Conservation (phyloP, 2,797 vertebrate genomes). For the Lithobates pipiens region DNA sequence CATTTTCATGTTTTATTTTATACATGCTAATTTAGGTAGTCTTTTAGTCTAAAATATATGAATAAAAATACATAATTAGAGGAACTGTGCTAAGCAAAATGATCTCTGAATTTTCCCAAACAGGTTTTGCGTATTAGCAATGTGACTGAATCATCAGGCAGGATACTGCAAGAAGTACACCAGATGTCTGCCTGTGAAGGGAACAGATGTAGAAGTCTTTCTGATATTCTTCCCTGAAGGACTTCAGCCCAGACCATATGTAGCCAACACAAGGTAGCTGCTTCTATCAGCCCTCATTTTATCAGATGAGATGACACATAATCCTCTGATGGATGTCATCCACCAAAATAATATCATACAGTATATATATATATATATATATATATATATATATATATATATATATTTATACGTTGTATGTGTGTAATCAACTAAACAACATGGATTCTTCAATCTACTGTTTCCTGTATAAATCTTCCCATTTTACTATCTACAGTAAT, state of each 20-base stretch:
- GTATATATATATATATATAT: not conserved
- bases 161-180: slow-evolving; percentile 44
- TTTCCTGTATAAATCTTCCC: no score
- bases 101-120: slow-evolving; percentile 18
- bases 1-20: no score
- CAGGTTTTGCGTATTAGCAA: slow-evolving; percentile 47
- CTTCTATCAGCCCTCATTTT: slow-evolving; percentile 33
- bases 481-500: no score
- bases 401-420: not conserved
- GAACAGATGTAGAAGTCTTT: slow-evolving; percentile 56
- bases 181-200: slow-evolving; percentile 54
- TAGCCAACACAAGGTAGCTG: slow-evolving; percentile 46
- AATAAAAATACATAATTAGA: not conserved
- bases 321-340: slow-evolving; percentile 14
- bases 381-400: not conserved
- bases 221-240: slow-evolving; percentile 51
- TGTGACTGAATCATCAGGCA: slow-evolving; percentile 44
- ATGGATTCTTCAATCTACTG: no score
- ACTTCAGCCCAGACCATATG: slow-evolving; percentile 54
- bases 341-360: not conserved
- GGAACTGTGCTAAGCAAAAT: slow-evolving; percentile 21
- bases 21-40: no score
- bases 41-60: not conserved
- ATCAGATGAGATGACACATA: slow-evolving; percentile 25
- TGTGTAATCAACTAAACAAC: no score